Evolutionary conservation across 2,113 vertebrate species (phyloP), one percentile per base, ranked within the genome.

Genomic region (Odontophorus gujanensis): DNA sequence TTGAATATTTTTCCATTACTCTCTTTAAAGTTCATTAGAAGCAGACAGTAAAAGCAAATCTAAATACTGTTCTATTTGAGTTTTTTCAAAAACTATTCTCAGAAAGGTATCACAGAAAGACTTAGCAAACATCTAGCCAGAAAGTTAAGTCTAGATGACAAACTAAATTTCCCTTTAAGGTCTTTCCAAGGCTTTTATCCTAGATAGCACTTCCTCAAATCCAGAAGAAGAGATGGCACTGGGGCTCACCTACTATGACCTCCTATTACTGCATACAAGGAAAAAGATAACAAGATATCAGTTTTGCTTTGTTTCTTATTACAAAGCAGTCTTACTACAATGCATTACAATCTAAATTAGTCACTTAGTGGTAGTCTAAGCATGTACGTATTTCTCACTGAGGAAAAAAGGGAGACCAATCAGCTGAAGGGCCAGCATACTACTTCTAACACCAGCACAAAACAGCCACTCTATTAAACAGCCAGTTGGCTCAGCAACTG

Each of bases 1-100:
- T 85, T 79, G 43, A 85, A 58, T 93, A 87, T 87, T 95, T 91
- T 92, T 94, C 78, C 67, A 94, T 76, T 89, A 78, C 16, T 77
- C 50, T 59, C 43, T 78, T 90, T 84, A 61, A 81, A 67, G 32
- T 28, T 78, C 32, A 81, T 47, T 16, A 86, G 42, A 90, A 74
- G 48, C 5, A 78, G 73, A 51, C 28, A 73, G 30, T 69, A 86
- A 91, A 89, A 91, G 19, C 8, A 85, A 83, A 90, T 66, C 53
- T 85, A 57, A 88, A 77, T 45, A 83, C 42, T 81, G 38, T 75
- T 90, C 58, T 84, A 30, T 81, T 85, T 58, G 20, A 18, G 16
- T 80, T 6, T 68, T 88, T 62, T 66, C 71, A 45, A 84, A 85
- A 78, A 30, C 9, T 66, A 11, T 67, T 87, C 45, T 91, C 59